These are phyloP conservation scores for Chauna torquata DNA, from an alignment of 2,113 vertebrate species.

Conservation along the genomic window DNA sequence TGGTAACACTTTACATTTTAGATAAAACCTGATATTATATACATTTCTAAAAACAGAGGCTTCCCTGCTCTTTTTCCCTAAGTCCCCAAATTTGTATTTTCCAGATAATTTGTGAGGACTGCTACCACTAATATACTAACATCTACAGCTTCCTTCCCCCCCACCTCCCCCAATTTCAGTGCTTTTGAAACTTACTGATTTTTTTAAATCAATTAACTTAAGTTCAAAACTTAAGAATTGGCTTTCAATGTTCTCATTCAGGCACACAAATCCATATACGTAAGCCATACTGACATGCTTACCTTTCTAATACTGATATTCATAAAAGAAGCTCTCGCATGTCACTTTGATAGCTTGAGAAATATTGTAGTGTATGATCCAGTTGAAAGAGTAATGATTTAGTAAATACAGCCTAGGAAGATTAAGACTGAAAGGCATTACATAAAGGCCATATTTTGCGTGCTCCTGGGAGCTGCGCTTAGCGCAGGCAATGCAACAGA, in stretches of 20 bases:
- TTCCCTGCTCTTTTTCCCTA: neutral
- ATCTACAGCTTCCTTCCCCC: neutral
- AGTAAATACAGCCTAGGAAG: neutral
- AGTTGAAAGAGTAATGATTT: neutral
- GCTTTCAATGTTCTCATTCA: neutral
- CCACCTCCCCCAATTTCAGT: neutral
- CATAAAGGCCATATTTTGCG: neutral
- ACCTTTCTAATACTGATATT: neutral
- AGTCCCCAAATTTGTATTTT: neutral
- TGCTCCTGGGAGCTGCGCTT: too few relatives aligned
- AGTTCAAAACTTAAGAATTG: neutral
- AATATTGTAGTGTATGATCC: neutral
- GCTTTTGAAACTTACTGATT: neutral
- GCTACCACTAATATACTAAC: neutral
- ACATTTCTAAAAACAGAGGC: neutral
- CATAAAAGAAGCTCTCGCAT: neutral
- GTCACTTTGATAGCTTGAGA: neutral
- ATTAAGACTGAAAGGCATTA: neutral
- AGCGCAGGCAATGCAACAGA: neutral
- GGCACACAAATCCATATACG: neutral
- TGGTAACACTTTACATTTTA: neutral
- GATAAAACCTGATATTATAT: neutral
- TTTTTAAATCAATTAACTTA: slow-evolving; percentile 9
- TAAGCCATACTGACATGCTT: neutral
- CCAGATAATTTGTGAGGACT: neutral